Base-by-base conservation (phyloP, 2,797 vertebrate species). In the Myripristis murdjan region DNA sequence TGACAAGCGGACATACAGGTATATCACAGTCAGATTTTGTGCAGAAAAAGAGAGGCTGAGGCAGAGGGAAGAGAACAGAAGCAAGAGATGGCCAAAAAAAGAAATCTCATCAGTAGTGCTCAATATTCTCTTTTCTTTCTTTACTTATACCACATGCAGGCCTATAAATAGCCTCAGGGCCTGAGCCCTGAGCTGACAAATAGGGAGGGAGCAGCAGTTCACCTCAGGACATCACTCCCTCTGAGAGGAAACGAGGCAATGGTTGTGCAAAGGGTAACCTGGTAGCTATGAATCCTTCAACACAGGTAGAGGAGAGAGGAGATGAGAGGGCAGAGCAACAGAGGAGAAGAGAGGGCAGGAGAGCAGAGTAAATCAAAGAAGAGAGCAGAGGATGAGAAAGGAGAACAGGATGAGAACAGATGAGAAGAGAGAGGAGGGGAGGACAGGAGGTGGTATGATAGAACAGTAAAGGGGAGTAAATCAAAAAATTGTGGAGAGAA, bases 281-380 rank as follows among this genome's bases (percentile, higher is more conserved):
- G 41, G 47, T 53, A 73, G 73, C 78, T 75, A 83, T 86, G 82
- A 88, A 89, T 86, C 81, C 84, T 73, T 81, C 64, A 70, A 75
- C 77, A 79, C 3, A 2, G 22, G 16, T 51, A 66, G 81, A 60
- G 58, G 59, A 61, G 56, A 71, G 73, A 73, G 61, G 11, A 46
- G 70, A 73, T 82, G 79, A 23, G 74, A 79, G 70, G 49, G n/a
- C n/a, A n/a, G n/a, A n/a, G n/a, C n/a, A n/a, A 70, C 76, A 52
- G 55, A 46, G 64, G 70, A 58, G 57, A 52, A 22, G 51, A 14
- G 22, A 10, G 14, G 57, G 28, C 28, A 31, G 28, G 7, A 31
- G 28, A 31, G 28, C 4, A 31, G 44, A 7, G 43, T 46, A 46
- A n/a, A 18, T 18, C 6, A 31, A 31, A 31, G 28, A 31, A 31